Conservation (phyloP, 1,140 invertebrate species). For the Linepithema humile region DNA sequence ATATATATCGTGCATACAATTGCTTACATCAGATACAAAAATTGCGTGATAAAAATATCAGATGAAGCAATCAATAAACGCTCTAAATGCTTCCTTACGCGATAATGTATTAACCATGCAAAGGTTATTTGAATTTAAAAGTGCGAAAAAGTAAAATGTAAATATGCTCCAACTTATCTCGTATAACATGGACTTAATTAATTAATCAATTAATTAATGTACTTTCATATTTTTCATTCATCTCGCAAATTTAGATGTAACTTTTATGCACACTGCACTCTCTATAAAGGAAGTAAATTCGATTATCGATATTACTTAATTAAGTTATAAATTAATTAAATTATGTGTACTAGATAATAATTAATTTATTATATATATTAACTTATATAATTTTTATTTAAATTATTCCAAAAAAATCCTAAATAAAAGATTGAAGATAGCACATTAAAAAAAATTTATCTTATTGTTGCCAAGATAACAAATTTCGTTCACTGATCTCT, state of each 20-base stretch:
- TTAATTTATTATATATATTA: too few relatives aligned
- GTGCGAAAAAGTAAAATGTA: background rate
- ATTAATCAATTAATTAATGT: background rate
- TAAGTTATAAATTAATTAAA: too few relatives aligned
- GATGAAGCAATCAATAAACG: conserved; percentile 54
- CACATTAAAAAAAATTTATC: background rate
- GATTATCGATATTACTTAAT: background rate
- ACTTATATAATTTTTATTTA: background rate
- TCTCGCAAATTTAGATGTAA: background rate
- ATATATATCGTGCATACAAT: background rate
- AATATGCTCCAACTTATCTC: background rate
- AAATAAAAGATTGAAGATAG: background rate
- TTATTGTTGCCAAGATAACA: too few relatives aligned
- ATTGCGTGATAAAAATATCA: conserved; percentile 18
- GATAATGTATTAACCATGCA: conserved; percentile 27
- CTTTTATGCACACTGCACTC: background rate
- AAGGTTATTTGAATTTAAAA: conserved; percentile 19
- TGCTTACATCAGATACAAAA: background rate
- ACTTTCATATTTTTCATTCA: background rate
- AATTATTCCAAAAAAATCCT: background rate
- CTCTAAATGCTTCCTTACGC: conserved; percentile 32
- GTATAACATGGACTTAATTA: background rate
- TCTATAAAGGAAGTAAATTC: background rate
- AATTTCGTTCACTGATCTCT: too few relatives aligned
- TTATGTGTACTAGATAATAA: too few relatives aligned